Evolutionary conservation across 2,888 invertebrate genomes (phyloP).

Genomic region (Bimastos eiseni): DNA sequence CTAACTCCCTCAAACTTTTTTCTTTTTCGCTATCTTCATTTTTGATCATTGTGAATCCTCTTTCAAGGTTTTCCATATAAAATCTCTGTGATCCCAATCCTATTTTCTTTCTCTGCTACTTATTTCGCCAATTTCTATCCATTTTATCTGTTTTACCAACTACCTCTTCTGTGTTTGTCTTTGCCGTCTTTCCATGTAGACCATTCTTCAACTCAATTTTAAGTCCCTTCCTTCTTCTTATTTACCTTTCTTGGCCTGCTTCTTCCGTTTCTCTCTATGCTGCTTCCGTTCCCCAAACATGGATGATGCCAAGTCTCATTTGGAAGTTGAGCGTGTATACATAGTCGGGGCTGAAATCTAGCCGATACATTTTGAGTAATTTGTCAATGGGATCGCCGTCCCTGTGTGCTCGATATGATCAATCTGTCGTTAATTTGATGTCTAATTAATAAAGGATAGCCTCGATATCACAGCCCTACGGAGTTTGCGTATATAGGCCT

Average conservation of each 20-base stretch:
- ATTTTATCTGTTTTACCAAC: too few species aligned
- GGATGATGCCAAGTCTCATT: too few species aligned
- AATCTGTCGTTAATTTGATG: not conserved
- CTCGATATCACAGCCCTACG: not conserved
- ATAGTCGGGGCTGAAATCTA: not conserved
- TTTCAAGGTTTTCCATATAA: too few species aligned
- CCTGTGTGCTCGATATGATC: not conserved
- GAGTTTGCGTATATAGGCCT: not conserved
- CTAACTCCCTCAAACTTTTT: too few species aligned
- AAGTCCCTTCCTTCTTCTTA: not conserved
- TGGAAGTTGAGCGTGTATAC: not conserved
- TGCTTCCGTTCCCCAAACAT: too few species aligned
- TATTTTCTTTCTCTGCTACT: not conserved
- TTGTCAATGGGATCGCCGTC: not conserved
- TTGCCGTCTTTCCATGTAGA: not conserved
- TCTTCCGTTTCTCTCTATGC: not conserved
- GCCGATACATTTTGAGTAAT: not conserved
- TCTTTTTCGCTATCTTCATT: too few species aligned
- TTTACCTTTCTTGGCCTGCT: not conserved
- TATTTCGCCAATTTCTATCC: not conserved
- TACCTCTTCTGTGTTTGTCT: not conserved
- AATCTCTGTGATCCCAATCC: not conserved
- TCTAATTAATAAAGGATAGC: conserved; percentile 13
- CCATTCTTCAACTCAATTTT: not conserved
- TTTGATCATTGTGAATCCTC: too few species aligned